These are phyloP conservation scores for Aphelenchoides avenae DNA, from an alignment of 1,140 invertebrate species.

Conservation along the genomic window DNA sequence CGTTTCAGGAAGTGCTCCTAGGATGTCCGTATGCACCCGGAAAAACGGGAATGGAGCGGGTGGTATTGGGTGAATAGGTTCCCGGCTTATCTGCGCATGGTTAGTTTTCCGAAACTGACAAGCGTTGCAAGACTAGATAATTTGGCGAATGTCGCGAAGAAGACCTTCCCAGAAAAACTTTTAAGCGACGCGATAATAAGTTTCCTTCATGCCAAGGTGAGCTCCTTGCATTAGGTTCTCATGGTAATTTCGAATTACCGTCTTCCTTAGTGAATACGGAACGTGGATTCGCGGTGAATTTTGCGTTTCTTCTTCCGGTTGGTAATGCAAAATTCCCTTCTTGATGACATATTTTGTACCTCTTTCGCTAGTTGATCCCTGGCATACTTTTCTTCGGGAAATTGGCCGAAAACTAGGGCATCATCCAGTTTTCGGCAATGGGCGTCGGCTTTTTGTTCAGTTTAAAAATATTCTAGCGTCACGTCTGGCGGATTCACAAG, in stretches of 20 bases:
- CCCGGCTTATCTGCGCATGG: background rate
- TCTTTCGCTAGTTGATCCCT: too few relatives aligned
- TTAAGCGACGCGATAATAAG: background rate
- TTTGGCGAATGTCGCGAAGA: background rate
- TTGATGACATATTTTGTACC: too few relatives aligned
- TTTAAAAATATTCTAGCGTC: too few relatives aligned
- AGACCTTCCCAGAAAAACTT: slow-evolving; percentile 7
- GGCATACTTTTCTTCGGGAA: too few relatives aligned
- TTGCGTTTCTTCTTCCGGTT: too few relatives aligned
- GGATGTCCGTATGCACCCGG: background rate
- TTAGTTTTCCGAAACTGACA: slow-evolving; percentile 6
- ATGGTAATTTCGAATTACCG: slow-evolving; percentile 3
- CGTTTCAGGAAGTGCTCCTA: background rate
- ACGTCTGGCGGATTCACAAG: too few relatives aligned
- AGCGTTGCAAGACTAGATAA: background rate
- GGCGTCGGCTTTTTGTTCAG: too few relatives aligned
- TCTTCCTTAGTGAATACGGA: background rate
- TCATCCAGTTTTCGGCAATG: too few relatives aligned
- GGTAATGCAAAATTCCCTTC: too few relatives aligned
- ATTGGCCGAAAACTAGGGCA: too few relatives aligned
- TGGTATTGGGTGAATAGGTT: background rate
- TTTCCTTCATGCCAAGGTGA: slow-evolving; percentile 3
- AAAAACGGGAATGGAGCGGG: background rate
- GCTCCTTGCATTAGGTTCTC: background rate
- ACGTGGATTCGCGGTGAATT: background rate